Evolutionary conservation across 2,888 invertebrate genomes (phyloP).

Genomic region (Deilephila porcellus): DNA sequence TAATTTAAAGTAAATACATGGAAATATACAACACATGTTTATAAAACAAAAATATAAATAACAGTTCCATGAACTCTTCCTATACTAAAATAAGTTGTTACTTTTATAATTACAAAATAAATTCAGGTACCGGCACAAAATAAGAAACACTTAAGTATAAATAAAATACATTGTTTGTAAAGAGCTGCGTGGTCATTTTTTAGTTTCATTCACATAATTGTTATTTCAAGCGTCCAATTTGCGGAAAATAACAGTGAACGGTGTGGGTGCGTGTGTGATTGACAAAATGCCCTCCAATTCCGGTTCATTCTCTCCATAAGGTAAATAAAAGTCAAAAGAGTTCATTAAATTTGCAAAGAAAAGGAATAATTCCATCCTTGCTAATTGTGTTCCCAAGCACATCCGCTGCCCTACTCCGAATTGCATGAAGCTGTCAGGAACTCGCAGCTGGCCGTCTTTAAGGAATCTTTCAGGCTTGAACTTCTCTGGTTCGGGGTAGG

Average conservation of each 20-base stretch:
- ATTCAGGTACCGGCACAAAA: neutral
- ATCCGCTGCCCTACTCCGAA: conserved; percentile 94
- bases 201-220: neutral
- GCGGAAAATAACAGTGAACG: conserved; percentile 47
- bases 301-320: conserved; percentile 88
- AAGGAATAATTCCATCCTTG: conserved; percentile 92
- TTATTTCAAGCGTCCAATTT: conserved; percentile 30
- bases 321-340: conserved; percentile 87
- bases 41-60: neutral
- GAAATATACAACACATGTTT: neutral
- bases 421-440: conserved; percentile 92
- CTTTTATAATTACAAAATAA: neutral
- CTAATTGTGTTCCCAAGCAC: conserved; percentile 92
- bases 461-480: conserved; percentile 92
- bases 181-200: neutral
- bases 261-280: conserved; percentile 89
- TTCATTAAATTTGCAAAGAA: conserved; percentile 92
- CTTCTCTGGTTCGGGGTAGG: conserved; percentile 91
- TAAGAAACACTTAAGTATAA: neutral
- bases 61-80: neutral
- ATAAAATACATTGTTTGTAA: neutral
- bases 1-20: too few relatives aligned
- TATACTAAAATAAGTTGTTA: neutral
- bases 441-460: conserved; percentile 87
- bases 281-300: conserved; percentile 89